Base-by-base conservation (phyloP, 1,140 invertebrate species). In the Heliconius eleuchia region DNA sequence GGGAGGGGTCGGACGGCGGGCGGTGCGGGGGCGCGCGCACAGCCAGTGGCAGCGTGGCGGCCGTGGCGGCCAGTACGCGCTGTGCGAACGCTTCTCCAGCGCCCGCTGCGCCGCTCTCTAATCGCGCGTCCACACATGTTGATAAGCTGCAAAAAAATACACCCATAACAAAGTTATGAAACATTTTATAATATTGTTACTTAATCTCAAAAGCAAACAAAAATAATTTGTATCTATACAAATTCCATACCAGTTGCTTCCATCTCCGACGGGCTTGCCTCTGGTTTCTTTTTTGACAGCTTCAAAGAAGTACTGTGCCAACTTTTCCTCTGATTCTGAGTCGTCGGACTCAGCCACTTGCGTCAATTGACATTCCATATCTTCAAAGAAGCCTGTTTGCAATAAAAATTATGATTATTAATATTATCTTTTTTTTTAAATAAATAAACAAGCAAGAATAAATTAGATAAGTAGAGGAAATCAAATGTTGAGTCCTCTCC, bases 51-150 rank as follows among this genome's bases (percentile, higher is more conserved):
- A 93, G 85, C 19, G 89, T 85, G 3, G 86, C 90, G 18, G 88
- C 87, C 0, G 91, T 91, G 66, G 87, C 83, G 8, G 92, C 84
- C 3, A 97, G 96, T 46, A 97, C 92, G 84, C 96, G 96, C 71
- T 97, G 95, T 30, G 98, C 91, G 66, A 95, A 94, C 4, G 97
- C 96, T 93, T 98, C 97, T 95, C 96, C 98, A 96, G 96, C 95
- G 39, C 96, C 95, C 57, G 88, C 88, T 66, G 85, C 85, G 84
- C 98, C 88, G 83, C 96, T 96, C 87, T 98, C 97, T 46, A 98
- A 89, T 71, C 98, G 96, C 13, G 97, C 95, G 93, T 98, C 98
- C 77, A 87, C 84, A 82, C 91, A 93, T 18, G 80, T 81, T 39
- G 92, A 93, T 42, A 93, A 84, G 79, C 87, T 89, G 74, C 84